Evolutionary conservation across 2,113 vertebrate genomes (phyloP).

Genomic region (Coregonus clupeaformis): DNA sequence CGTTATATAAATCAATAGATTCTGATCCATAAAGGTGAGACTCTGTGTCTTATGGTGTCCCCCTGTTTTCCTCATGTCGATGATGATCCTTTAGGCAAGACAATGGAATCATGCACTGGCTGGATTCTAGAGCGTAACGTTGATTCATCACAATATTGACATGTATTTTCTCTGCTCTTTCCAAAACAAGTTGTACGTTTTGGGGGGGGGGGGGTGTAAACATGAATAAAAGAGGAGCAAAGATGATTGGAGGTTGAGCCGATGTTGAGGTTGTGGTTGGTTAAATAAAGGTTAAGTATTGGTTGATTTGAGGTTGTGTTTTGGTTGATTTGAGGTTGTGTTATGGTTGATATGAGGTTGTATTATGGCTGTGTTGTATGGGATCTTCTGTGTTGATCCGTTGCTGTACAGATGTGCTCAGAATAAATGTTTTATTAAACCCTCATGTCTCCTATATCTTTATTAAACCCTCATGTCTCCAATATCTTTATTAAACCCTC

Average conservation of each 20-base stretch:
- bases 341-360: constrained; percentile 45
- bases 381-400: constrained; percentile 66
- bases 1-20: background rate
- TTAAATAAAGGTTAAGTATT: constrained; percentile 61
- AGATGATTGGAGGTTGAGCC: constrained; percentile 48
- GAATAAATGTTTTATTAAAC: constrained; percentile 68
- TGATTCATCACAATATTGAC: constrained; percentile 37
- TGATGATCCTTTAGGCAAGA: constrained; percentile 44
- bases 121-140: constrained; percentile 44
- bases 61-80: constrained; percentile 39
- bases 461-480: too few relatives aligned
- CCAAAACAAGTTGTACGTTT: constrained; percentile 38
- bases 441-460: too few relatives aligned
- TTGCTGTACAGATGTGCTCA: constrained; percentile 71
- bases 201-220: background rate
- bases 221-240: background rate
- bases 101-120: constrained; percentile 44
- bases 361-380: constrained; percentile 56
- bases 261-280: constrained; percentile 54
- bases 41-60: too few relatives aligned
- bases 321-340: constrained; percentile 65
- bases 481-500: too few relatives aligned
- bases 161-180: constrained; percentile 73
- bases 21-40: too few relatives aligned
- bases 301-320: constrained; percentile 59